Evolutionary conservation across 2,797 vertebrate genomes (phyloP).

Genomic region (Margarornis squamiger): DNA sequence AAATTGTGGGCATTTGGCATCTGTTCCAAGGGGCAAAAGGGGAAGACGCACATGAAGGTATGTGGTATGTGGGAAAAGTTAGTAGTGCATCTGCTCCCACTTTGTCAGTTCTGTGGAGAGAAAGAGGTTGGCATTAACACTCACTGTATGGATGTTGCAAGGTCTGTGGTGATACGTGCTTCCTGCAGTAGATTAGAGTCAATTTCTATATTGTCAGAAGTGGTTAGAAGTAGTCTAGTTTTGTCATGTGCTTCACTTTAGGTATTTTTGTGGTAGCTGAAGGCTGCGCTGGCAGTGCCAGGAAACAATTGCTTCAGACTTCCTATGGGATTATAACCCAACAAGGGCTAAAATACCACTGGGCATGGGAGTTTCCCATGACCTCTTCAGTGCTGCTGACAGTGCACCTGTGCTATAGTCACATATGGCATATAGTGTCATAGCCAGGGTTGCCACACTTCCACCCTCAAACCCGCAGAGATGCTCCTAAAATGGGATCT

Average conservation of each 20-base stretch:
- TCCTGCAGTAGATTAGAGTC: not conserved
- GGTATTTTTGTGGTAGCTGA: not conserved
- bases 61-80: not conserved
- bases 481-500: not conserved
- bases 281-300: not conserved
- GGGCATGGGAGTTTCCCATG: not conserved
- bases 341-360: not conserved
- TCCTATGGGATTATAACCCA: not conserved
- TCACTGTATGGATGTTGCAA: not conserved
- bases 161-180: not conserved
- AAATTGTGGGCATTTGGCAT: not conserved
- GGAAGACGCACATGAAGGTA: not conserved
- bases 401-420: not conserved
- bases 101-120: not conserved
- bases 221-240: not conserved
- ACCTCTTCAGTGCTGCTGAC: not conserved
- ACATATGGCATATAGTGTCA: not conserved
- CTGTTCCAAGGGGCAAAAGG: not conserved
- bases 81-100: not conserved
- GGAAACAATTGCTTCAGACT: not conserved
- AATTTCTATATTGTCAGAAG: conserved; percentile 16
- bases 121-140: not conserved
- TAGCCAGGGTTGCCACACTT: not conserved
- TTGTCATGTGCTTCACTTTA: not conserved
- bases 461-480: not conserved